Conservation (phyloP, 1,140 invertebrate genomes). For the Tetraneura akinire region DNA sequence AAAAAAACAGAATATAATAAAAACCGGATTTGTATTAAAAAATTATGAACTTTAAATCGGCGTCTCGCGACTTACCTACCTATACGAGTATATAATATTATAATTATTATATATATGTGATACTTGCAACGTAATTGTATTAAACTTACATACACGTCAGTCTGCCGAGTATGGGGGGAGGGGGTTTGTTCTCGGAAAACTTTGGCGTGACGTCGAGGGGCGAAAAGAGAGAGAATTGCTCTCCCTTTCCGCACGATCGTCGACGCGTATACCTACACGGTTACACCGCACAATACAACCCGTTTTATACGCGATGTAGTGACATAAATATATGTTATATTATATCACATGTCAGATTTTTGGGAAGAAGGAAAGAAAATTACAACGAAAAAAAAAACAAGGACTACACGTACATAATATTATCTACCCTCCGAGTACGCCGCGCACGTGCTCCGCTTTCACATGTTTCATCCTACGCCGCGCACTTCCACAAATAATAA, state of each 20-base stretch:
- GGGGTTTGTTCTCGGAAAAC: neutral
- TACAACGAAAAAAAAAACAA: neutral
- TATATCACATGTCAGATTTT: conserved; percentile 45
- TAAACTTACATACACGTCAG: no score
- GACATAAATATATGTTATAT: conserved; percentile 51
- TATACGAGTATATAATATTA: no score
- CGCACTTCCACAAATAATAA: neutral
- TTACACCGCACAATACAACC: neutral
- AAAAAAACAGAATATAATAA: conserved; percentile 10
- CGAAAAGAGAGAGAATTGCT: neutral
- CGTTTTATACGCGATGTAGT: conserved; percentile 25
- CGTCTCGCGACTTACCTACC: no score
- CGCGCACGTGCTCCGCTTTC: conserved; percentile 30
- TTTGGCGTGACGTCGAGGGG: neutral
- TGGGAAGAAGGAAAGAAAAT: conserved; percentile 7
- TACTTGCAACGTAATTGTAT: conserved; percentile 31
- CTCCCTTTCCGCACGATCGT: neutral
- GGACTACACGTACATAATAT: no score
- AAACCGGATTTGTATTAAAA: neutral
- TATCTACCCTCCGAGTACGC: neutral
- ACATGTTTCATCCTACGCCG: conserved; percentile 13
- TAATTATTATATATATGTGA: no score
- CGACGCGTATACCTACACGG: no score
- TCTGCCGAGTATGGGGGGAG: neutral
- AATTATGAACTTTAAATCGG: no score